A percentile compares a stretch with the other conserved stretches of the same genome.
phyloP scores from a whole-genome alignment of 2,888 invertebrate species.

The Chloroclystis v-ata region DNA sequence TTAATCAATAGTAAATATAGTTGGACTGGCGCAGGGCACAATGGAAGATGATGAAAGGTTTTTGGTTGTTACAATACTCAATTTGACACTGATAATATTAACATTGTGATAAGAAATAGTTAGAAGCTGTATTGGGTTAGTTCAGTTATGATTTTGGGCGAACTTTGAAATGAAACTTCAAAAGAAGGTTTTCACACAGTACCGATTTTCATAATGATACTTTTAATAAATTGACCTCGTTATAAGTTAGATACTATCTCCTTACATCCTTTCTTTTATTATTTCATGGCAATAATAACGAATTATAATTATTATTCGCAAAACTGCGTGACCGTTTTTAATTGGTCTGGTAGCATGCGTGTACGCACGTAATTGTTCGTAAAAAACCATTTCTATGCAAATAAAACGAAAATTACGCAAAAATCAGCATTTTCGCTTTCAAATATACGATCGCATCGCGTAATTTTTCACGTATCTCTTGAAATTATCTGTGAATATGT shows the following conservation, averaged over 20 bases:
- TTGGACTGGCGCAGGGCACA: constrained; percentile 11
- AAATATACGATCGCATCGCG: constrained; percentile 52
- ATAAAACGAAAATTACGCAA: constrained; percentile 59
- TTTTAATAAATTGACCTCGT: background rate
- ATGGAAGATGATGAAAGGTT: constrained; percentile 4
- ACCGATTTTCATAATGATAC: background rate
- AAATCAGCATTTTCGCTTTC: constrained; percentile 54
- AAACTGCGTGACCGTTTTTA: constrained; percentile 28
- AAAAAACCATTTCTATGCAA: constrained; percentile 70
- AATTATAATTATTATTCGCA: constrained; percentile 7
- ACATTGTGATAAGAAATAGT: no score
- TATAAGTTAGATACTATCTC: constrained; percentile 5
- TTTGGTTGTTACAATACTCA: background rate
- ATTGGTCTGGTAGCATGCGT: constrained; percentile 67
- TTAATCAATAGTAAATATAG: constrained; percentile 51
- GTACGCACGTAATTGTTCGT: constrained; percentile 53
- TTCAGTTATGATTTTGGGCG: no score
- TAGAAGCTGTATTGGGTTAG: no score
- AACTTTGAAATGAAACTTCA: no score
- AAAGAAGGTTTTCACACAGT: no score
- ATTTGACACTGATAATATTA: constrained; percentile 1
- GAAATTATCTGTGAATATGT: constrained; percentile 22
- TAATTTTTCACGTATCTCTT: constrained; percentile 46
- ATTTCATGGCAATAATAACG: constrained; percentile 2
- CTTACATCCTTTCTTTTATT: constrained; percentile 11